Conservation (phyloP, 1,140 invertebrate genomes). For the silkworm (Bombyx mori) region DNA sequence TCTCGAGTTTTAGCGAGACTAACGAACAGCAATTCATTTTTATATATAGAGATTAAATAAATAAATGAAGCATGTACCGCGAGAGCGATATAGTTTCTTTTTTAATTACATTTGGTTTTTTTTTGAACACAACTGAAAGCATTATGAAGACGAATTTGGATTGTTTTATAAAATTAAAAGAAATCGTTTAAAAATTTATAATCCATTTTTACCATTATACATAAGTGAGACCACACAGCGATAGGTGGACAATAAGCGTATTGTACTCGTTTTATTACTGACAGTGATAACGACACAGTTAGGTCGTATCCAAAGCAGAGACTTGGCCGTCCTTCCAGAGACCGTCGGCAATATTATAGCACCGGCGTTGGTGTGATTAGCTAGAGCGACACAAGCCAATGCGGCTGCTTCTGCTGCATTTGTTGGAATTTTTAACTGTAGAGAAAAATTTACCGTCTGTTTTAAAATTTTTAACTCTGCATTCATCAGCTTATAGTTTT, state of each 20-base stretch:
- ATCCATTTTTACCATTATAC: constrained; percentile 21
- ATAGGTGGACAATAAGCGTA: constrained; percentile 23
- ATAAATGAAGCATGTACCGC: too few relatives aligned
- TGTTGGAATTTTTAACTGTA: constrained; percentile 32
- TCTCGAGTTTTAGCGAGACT: too few relatives aligned
- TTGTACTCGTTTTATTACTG: constrained; percentile 22
- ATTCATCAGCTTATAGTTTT: too few relatives aligned
- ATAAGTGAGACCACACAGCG: constrained; percentile 33
- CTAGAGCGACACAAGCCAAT: constrained; percentile 27
- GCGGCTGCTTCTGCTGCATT: constrained; percentile 44
- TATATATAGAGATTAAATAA: too few relatives aligned
- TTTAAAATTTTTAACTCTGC: too few relatives aligned
- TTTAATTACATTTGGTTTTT: too few relatives aligned
- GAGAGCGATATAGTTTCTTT: too few relatives aligned
- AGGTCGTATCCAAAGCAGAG: constrained; percentile 27
- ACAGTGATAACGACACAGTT: constrained; percentile 31
- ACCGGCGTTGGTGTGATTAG: constrained; percentile 29
- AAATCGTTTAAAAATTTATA: too few relatives aligned
- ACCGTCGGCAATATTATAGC: constrained; percentile 40
- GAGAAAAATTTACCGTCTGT: not conserved
- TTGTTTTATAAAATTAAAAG: too few relatives aligned
- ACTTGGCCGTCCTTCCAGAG: constrained; percentile 32
- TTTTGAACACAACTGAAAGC: too few relatives aligned
- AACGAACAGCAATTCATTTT: too few relatives aligned
- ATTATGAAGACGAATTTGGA: too few relatives aligned